phyloP scores from a whole-genome alignment of 2,888 invertebrate species.

The Belgica antarctica region DNA sequence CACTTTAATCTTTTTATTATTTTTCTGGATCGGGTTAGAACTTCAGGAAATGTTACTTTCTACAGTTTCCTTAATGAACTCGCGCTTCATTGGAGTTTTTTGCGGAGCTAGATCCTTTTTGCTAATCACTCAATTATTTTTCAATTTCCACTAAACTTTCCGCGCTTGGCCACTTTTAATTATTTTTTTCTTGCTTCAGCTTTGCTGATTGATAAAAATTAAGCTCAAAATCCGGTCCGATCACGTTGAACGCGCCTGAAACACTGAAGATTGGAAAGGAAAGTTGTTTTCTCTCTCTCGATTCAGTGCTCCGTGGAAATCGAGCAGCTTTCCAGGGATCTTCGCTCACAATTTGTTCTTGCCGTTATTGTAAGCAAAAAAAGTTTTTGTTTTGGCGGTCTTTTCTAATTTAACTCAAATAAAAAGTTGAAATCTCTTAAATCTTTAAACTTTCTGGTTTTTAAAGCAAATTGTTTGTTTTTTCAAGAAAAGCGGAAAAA shows the following conservation, averaged over 20 bases:
- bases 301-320: not conserved
- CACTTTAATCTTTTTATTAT: not conserved
- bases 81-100: not conserved
- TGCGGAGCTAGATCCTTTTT: not conserved
- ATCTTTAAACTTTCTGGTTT: not conserved
- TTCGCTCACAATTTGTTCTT: not conserved
- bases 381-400: not conserved
- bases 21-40: not conserved
- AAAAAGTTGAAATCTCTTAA: not conserved
- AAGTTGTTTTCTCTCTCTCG: not conserved
- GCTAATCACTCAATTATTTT: not conserved
- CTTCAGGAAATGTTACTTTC: not conserved
- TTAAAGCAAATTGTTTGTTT: not conserved
- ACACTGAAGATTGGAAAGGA: conserved; percentile 1
- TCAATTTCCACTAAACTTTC: not conserved
- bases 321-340: not conserved
- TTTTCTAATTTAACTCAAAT: not conserved
- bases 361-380: not conserved
- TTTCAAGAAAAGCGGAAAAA: not conserved
- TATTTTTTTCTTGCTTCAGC: not conserved
- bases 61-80: not conserved
- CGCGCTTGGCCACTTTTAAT: not conserved
- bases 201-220: not conserved
- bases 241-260: not conserved
- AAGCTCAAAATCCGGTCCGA: not conserved